Percentiles rank a stretch among this genome's conserved stretches.
Conservation (phyloP, 2,797 vertebrate species). For the Pristis pectinata region DNA sequence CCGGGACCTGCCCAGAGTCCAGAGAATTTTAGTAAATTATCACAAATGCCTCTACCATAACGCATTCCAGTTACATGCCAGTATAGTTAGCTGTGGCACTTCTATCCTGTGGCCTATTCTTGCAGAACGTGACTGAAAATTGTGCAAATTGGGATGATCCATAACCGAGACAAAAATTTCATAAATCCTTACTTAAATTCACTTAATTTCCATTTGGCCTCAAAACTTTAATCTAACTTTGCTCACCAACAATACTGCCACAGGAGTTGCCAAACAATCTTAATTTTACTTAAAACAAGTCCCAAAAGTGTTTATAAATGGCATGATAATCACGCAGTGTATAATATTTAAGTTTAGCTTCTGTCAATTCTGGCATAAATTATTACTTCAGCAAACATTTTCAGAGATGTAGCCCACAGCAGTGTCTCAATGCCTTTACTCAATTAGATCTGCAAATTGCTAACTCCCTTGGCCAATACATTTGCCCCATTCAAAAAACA, state of each 20-base stretch:
- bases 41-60: too few species aligned
- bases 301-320: not conserved
- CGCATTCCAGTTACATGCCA: not conserved
- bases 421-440: constrained; percentile 43
- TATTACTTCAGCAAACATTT: constrained; percentile 29
- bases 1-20: too few species aligned
- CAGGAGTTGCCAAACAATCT: not conserved
- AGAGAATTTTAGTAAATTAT: too few species aligned
- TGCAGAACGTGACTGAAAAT: not conserved
- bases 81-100: not conserved
- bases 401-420: constrained; percentile 8
- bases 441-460: constrained; percentile 60
- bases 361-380: constrained; percentile 7
- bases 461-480: constrained; percentile 66
- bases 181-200: not conserved
- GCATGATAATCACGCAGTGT: not conserved
- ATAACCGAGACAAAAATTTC: not conserved
- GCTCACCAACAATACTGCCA: not conserved
- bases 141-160: not conserved
- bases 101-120: not conserved
- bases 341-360: constrained; percentile 24
- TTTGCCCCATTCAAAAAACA: constrained; percentile 65
- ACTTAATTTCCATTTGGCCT: not conserved
- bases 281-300: constrained; percentile 6
- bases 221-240: not conserved